These are phyloP conservation scores for Polymixis lichenea DNA, from an alignment of 2,888 invertebrate species.

Conservation along the genomic window DNA sequence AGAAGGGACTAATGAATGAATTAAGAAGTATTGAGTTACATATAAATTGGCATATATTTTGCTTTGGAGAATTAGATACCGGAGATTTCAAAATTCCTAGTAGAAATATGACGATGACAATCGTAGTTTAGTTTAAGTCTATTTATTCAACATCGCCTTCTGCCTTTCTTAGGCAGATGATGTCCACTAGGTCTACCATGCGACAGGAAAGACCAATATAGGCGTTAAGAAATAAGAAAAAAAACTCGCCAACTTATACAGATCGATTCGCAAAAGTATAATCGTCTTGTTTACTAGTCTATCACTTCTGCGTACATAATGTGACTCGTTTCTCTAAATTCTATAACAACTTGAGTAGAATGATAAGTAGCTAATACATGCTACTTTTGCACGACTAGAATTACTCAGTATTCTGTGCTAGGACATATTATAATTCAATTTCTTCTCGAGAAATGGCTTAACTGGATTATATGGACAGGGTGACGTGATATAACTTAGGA, in stretches of 20 bases:
- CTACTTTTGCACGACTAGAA: conserved; percentile 24
- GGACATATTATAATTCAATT: conserved; percentile 41
- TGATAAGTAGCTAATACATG: conserved; percentile 46
- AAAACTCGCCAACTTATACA: neutral
- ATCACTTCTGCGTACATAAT: conserved; percentile 26
- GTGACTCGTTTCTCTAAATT: conserved; percentile 48
- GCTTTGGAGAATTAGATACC: neutral
- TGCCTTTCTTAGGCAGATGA: neutral
- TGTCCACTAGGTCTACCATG: neutral
- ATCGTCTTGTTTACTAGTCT: conserved; percentile 24
- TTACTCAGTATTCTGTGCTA: conserved; percentile 46
- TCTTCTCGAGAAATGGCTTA: conserved; percentile 42
- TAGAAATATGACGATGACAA: neutral
- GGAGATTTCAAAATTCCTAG: neutral
- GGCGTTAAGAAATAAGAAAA: neutral
- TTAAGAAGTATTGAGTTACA: neutral
- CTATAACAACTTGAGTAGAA: conserved; percentile 45
- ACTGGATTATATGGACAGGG: conserved; percentile 45
- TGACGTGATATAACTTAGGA: conserved; percentile 43
- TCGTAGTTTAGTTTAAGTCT: no score
- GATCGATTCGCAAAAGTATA: neutral
- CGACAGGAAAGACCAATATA: neutral
- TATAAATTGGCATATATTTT: neutral
- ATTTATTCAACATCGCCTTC: neutral
- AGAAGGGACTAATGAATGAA: neutral